Conservation (phyloP, 2,888 invertebrate species). For the Cetonia aurata region DNA sequence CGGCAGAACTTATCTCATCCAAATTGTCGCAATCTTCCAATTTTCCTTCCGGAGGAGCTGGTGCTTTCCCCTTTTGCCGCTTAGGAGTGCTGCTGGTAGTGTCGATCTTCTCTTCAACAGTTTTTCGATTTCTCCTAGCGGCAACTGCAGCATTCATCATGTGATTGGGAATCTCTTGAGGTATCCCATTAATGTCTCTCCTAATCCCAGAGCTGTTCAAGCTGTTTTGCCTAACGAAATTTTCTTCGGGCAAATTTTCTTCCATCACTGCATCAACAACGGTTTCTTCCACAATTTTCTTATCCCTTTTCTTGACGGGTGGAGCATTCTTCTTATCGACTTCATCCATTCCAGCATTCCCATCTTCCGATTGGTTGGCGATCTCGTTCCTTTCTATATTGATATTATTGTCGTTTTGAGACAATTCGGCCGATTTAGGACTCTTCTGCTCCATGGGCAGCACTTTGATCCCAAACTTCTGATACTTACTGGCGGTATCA, state of each 20-base stretch:
- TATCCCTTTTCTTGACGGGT: constrained; percentile 68
- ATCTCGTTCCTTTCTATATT: constrained; percentile 56
- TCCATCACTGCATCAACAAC: constrained; percentile 8
- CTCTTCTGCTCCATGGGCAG: constrained; percentile 67
- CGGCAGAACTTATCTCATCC: constrained; percentile 69
- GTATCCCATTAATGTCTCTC: constrained; percentile 73
- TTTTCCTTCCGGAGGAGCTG: constrained; percentile 72
- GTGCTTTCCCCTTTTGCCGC: constrained; percentile 80
- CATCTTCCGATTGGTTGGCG: constrained; percentile 48
- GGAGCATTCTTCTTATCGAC: constrained; percentile 67
- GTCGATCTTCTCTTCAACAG: constrained; percentile 59
- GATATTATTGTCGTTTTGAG: constrained; percentile 64
- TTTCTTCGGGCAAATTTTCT: constrained; percentile 31
- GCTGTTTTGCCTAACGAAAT: constrained; percentile 65
- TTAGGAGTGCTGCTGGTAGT: constrained; percentile 70
- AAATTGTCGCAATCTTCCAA: constrained; percentile 67
- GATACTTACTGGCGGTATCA: constrained; percentile 66
- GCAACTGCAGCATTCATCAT: constrained; percentile 81
- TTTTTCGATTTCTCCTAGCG: constrained; percentile 77
- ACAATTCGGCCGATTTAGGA: constrained; percentile 62
- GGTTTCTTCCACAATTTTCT: constrained; percentile 63
- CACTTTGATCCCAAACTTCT: constrained; percentile 79
- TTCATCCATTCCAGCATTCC: constrained; percentile 64
- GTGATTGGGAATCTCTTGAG: constrained; percentile 78
- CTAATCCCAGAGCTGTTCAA: constrained; percentile 73